Base-by-base conservation (phyloP, 2,888 invertebrate genomes). In the Drosophila pegasa region DNA sequence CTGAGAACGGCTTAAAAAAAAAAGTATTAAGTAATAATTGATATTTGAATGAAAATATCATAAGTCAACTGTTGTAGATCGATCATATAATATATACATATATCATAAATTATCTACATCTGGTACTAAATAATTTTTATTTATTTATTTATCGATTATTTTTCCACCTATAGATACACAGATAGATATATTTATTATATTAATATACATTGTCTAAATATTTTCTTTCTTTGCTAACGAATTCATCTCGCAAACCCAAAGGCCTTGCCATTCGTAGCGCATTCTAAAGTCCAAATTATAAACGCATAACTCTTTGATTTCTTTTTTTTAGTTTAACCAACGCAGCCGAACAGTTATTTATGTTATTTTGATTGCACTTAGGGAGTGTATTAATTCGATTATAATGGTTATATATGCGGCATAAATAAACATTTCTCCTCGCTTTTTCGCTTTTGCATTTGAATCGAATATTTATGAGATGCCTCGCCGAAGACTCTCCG, bases 321-420 rank as follows among this genome's bases (percentile, higher is more conserved):
- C 66, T 51, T 29, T 55, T 16, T 16, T 5, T 18, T 27, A 27
- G n/a, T 47, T 37, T 47, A 20, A 43, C 25, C 47, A 61, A 58
- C 38, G 27, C 31, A 38, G 51, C 51, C 45, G 48, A 63, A 82
- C 72, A 57, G 66, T 88, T 77, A 83, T 83, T 83, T 83, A 83
- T 83, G 86, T 63, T 75, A 60, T 72, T 83, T 83, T 88, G 83
- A 83, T 83, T 83, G 86, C 83, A 83, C 86, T 82, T 82, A 72
- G 77, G 67, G 83, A 84, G 88, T 86, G 86, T 88, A 79, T 87
- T 88, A 88, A 88, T 83, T 85, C 72, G 83, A 83, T 88, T 83
- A 83, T 83, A 82, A 88, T 88, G 74, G 65, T 81, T 87, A 86
- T 77, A 87, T 81, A 81, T 73, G 81, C 71, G 51, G 68, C 83